phyloP scores from a whole-genome alignment of 2,888 invertebrate genomes.

The Zhuqinia jingwanae region DNA sequence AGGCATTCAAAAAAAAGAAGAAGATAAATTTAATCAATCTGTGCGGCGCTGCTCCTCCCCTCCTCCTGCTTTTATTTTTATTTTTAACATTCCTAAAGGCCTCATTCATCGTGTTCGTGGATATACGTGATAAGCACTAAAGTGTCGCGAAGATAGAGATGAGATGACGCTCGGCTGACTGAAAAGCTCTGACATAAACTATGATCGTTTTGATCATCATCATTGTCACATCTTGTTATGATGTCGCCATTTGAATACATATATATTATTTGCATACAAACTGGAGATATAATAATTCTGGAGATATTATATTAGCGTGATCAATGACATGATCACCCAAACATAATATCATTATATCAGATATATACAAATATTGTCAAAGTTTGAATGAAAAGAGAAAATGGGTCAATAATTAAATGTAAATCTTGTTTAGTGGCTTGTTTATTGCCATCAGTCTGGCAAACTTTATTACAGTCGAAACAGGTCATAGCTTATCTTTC shows the following conservation, averaged over 20 bases:
- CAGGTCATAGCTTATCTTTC: conserved; percentile 62
- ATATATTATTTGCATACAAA: no score
- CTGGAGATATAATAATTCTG: neutral
- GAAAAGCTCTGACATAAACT: neutral
- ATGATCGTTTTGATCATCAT: conserved; percentile 1
- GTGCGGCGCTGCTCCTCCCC: conserved; percentile 40
- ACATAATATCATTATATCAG: conserved; percentile 3
- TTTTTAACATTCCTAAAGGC: conserved; percentile 20
- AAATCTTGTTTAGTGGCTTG: conserved; percentile 25
- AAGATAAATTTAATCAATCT: no score
- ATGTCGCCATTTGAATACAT: conserved; percentile 43
- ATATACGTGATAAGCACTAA: conserved; percentile 62
- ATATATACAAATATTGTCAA: conserved; percentile 24
- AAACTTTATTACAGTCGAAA: conserved; percentile 19
- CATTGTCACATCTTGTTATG: conserved; percentile 52
- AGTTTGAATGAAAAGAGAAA: conserved; percentile 53
- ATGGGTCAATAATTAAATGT: conserved; percentile 64
- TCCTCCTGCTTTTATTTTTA: neutral
- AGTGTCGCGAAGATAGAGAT: conserved; percentile 65
- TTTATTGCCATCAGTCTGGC: conserved; percentile 18
- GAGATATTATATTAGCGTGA: conserved; percentile 2
- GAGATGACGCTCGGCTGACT: conserved; percentile 55
- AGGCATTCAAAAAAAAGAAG: no score
- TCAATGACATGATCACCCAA: conserved; percentile 24
- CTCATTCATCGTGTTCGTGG: conserved; percentile 24